Percentiles rank a stretch among this genome's conserved stretches.
These are phyloP conservation scores for Sycophila texana DNA, from an alignment of 2,888 invertebrate genomes.

Conservation along the genomic window DNA sequence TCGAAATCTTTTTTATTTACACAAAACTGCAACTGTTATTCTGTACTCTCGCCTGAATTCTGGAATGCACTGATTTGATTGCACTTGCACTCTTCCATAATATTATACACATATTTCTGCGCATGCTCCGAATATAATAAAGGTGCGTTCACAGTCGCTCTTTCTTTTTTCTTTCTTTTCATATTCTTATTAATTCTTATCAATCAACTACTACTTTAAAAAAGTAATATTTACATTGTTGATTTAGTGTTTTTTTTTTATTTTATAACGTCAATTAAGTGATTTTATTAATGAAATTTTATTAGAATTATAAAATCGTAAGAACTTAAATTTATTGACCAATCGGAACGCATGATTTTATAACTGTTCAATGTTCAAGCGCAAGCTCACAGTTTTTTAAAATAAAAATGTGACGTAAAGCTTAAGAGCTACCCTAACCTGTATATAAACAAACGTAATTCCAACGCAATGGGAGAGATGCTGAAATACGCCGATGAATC, in stretches of 20 bases:
- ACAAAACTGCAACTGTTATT: too few species aligned
- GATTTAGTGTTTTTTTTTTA: too few species aligned
- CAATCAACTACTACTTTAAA: not conserved
- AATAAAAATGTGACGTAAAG: too few species aligned
- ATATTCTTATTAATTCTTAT: not conserved
- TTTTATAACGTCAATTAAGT: too few species aligned
- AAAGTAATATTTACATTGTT: not conserved
- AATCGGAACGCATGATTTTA: not conserved
- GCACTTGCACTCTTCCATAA: too few species aligned
- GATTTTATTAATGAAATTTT: not conserved
- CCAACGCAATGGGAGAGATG: not conserved
- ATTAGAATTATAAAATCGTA: not conserved
- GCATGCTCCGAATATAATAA: not conserved
- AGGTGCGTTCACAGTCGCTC: not conserved
- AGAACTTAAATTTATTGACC: not conserved
- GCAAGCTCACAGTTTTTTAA: too few species aligned
- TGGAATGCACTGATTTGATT: too few species aligned
- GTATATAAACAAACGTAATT: slow-evolving; percentile 37
- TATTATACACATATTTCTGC: not conserved
- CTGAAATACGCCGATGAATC: slow-evolving; percentile 29
- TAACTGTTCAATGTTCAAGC: too few species aligned
- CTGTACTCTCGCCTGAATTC: too few species aligned
- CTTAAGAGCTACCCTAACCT: slow-evolving; percentile 17
- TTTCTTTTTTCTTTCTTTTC: not conserved
- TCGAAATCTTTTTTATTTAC: too few species aligned